Percentiles rank a stretch among this genome's conserved stretches.
phyloP scores from a whole-genome alignment of 2,888 invertebrate genomes.

The Gymnosoma rotundatum region DNA sequence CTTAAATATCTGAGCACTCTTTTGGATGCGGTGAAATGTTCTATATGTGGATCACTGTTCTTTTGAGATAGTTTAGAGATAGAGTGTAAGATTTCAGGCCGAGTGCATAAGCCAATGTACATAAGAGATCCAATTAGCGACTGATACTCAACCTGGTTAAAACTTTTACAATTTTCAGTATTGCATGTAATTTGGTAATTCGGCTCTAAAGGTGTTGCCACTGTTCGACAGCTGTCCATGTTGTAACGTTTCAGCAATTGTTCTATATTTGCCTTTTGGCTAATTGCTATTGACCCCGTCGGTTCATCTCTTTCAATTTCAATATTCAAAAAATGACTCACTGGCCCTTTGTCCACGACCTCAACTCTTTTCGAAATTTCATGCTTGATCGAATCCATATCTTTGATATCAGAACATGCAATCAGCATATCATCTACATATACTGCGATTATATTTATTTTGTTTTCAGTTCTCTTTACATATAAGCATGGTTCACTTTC shows the following conservation, averaged over 20 bases:
- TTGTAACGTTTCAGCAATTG: constrained; percentile 21
- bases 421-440: constrained; percentile 10
- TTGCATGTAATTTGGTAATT: constrained; percentile 15
- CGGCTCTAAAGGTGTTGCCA: constrained; percentile 48
- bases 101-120: constrained; percentile 27
- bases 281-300: constrained; percentile 39
- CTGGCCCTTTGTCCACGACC: constrained; percentile 44
- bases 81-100: constrained; percentile 35
- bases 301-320: constrained; percentile 53
- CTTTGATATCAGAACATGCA: background rate
- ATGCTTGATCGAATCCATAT: background rate
- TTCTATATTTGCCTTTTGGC: constrained; percentile 25
- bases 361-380: constrained; percentile 41
- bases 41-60: constrained; percentile 21
- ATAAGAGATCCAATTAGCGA: constrained; percentile 33
- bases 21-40: background rate
- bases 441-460: background rate
- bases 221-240: constrained; percentile 46
- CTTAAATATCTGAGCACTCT: constrained; percentile 5
- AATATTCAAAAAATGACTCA: constrained; percentile 47
- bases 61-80: constrained; percentile 28
- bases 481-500: constrained; percentile 43
- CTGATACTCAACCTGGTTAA: background rate
- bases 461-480: background rate
- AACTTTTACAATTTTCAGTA: background rate